phyloP scores from a whole-genome alignment of 2,113 vertebrate species.

The Corythoichthys haematopterus region DNA sequence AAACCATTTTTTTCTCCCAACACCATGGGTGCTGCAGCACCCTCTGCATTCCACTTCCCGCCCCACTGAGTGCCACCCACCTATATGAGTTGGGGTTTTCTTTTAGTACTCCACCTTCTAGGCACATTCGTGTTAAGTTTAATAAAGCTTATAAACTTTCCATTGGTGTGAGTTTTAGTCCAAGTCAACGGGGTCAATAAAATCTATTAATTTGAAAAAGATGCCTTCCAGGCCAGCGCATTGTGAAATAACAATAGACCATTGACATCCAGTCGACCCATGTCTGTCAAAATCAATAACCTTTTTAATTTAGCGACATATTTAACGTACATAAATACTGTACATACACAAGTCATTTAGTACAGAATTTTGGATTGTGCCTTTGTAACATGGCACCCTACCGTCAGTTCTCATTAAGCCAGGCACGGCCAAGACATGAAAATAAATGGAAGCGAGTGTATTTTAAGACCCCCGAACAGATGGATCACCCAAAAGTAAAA shows the following conservation, averaged over 20 bases:
- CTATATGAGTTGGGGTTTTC: too few species aligned
- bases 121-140: background rate
- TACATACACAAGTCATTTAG: background rate
- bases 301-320: background rate
- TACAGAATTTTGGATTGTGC: background rate
- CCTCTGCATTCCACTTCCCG: too few species aligned
- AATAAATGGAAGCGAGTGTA: conserved; percentile 30
- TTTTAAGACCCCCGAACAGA: conserved; percentile 35
- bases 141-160: background rate
- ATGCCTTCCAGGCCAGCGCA: background rate
- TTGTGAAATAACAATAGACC: background rate
- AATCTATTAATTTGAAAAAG: background rate
- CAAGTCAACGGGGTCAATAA: background rate
- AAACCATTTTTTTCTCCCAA: too few species aligned
- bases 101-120: background rate
- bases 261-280: background rate
- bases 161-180: background rate
- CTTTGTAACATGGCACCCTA: background rate
- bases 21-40: too few species aligned
- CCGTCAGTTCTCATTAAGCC: conserved; percentile 18
- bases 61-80: too few species aligned
- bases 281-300: background rate
- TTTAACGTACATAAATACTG: background rate
- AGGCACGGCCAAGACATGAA: conserved; percentile 10
- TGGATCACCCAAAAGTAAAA: conserved; percentile 52